These are phyloP conservation scores for Venustaconcha ellipsiformis DNA, from an alignment of 1,140 invertebrate species.

Conservation along the genomic window DNA sequence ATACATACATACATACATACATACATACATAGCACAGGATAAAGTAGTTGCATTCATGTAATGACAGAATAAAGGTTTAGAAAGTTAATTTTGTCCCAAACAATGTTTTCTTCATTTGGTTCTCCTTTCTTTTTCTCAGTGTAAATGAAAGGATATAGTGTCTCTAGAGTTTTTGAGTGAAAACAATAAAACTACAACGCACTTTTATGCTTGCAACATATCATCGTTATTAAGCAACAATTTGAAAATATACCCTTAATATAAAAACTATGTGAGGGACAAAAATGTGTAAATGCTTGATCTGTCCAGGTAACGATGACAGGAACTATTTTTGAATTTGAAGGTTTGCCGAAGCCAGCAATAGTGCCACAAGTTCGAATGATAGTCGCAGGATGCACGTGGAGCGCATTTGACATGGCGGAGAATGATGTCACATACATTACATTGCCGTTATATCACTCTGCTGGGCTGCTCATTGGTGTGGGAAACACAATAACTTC, in stretches of 20 bases:
- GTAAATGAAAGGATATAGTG: too few species aligned
- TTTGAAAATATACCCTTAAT: not conserved
- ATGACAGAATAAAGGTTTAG: too few species aligned
- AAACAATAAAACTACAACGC: too few species aligned
- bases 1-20: too few species aligned
- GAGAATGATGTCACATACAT: constrained; percentile 8
- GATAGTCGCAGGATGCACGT: not conserved
- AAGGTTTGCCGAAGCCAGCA: constrained; percentile 28
- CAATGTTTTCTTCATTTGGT: too few species aligned
- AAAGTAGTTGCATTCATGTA: too few species aligned
- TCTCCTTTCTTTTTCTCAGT: too few species aligned
- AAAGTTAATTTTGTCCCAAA: too few species aligned
- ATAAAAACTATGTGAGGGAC: not conserved
- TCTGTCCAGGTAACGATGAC: not conserved
- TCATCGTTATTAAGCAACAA: not conserved
- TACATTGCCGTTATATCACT: constrained; percentile 22
- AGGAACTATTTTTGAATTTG: not conserved
- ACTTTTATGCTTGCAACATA: not conserved
- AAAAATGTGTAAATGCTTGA: not conserved
- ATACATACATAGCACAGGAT: too few species aligned
- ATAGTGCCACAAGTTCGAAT: not conserved
- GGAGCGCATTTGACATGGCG: not conserved
- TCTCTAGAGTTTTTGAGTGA: too few species aligned
- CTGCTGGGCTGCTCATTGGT: constrained; percentile 15
- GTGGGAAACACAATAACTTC: not conserved